Conservation (phyloP, 2,113 vertebrate genomes). For the Cebus imitator region DNA sequence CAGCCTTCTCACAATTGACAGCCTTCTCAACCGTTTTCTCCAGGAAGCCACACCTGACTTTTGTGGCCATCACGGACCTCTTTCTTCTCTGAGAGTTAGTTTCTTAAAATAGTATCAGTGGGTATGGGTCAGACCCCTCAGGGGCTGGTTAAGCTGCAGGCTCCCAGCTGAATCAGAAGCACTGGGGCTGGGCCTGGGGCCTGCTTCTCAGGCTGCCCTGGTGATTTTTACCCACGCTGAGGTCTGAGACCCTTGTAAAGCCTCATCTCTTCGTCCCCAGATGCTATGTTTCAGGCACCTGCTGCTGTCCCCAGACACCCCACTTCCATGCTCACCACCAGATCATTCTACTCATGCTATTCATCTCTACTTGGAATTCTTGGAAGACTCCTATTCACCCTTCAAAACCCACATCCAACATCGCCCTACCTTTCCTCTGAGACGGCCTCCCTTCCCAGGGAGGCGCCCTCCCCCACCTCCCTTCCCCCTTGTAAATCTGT, state of each 20-base stretch:
- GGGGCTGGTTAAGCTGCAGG: background rate
- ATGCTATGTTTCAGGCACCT: accelerated
- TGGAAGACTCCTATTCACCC: background rate
- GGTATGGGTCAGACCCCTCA: accelerated
- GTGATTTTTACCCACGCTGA: no score
- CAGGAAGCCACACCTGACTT: background rate
- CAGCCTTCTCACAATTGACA: background rate
- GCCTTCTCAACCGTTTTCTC: background rate
- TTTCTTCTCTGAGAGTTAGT: background rate
- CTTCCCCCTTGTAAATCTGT: background rate
- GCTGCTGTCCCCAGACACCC: background rate
- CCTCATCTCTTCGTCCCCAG: background rate
- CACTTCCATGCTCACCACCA: background rate
- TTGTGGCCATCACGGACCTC: background rate
- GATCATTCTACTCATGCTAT: accelerated
- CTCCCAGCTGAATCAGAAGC: no score
- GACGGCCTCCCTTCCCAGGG: background rate
- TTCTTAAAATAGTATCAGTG: background rate
- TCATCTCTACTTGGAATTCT: background rate
- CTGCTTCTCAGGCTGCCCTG: no score
- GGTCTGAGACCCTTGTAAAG: background rate
- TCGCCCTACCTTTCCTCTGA: background rate
- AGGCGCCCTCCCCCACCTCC: no score
- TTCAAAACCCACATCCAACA: background rate
- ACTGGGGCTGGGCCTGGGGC: background rate